Base-by-base conservation (phyloP, 92 coral and sea anemone genomes). In the Muricea muricata region DNA sequence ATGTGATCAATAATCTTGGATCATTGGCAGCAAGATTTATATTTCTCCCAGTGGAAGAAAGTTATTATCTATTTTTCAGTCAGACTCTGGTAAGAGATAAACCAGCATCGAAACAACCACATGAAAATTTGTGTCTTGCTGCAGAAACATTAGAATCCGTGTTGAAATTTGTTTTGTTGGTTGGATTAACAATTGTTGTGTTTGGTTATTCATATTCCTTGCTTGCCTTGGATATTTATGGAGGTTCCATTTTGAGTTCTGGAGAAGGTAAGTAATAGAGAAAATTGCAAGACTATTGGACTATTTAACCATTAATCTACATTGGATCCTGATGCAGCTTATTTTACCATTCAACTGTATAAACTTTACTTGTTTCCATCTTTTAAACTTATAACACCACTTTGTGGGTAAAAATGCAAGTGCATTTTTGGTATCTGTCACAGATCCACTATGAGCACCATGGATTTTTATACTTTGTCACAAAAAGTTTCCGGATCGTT, bases 31-130 rank as follows among this genome's bases (percentile, higher is more conserved):
- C 99, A 17, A 87, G 99, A 67, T 97, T 93, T 75, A 92, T 93
- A 11, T 97, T 97, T 48, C 93, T 93, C 93, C 99, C 99, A 5
- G 93, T 97, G 41, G 99, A 97, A 57, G 99, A 97, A 57, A 97
- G 99, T 58, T 97, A 93, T 48, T 97, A 97, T 54, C 93, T 97
- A 15, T 97, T 97, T 84, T 97, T 97, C 82, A 95, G 97, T 5
- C 93, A 97, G 50, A 92, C 93, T 0, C 79, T 97, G 54, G 87
- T 84, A 10, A 85, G 99, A 26, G 99, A 94, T 18, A 87, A 84
- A 65, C 75, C 86, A 35, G 99, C 97, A 48, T 68, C 85, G 23
- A 78, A 97, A 54, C 99, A 97, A 86, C 54, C 91, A 17, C 78
- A 75, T 18, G 86, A 87, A 33, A 89, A 89, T 67, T 93, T 95